Base-by-base conservation (phyloP, 2,888 invertebrate genomes). In the Dynastes tityus region DNA sequence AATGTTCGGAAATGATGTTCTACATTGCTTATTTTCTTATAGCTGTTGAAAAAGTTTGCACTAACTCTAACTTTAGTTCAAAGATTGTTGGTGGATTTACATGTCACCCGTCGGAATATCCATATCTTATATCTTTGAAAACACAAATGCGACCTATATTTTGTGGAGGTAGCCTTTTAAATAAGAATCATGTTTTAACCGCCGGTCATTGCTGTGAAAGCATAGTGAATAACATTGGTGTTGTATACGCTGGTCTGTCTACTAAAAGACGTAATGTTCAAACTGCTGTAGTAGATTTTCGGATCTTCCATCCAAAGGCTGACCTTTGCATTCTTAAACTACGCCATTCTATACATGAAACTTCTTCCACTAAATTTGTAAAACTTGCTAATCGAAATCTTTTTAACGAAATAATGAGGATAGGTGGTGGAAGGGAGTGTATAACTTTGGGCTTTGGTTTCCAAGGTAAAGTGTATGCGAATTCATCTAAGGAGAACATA, bases 101-200 rank as follows among this genome's bases (percentile, higher is more conserved):
- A 1, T 63, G 63, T 32, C 32, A 29, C 2, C 63, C 63, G 32
- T 3, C 9, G 3, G 13, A 63, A 11, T 63, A 63, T 63, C 63
- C 63, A 32, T 63, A 63, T 2, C 63, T 63, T 29, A 32, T 63
- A 11, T 32, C 63, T 13, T 27, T 63, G 32, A 13, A 13, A 63
- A 29, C 8, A 5, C 29, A 32, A 2, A 27, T 2, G 29, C 2
- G 3, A 3, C 27, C 9, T 13, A 2, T 32, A 8, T 55, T 55
- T 16, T 63, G 63, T 32, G 63, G 63, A 9, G 63, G 63, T 63
- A 63, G 63, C 8, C 63, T 32, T 32, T 63, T 63, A 32, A 63
- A 63, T 32, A 63, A 29, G 2, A 5, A n/a, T 5, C 32, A 63
- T 13, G 63, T n/a, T 63, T 29, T 63, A 63, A 63, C 63, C 4